Evolutionary conservation across 2,113 vertebrate species (phyloP), one percentile per base, ranked within the genome.

Genomic region (Helogale parvula): DNA sequence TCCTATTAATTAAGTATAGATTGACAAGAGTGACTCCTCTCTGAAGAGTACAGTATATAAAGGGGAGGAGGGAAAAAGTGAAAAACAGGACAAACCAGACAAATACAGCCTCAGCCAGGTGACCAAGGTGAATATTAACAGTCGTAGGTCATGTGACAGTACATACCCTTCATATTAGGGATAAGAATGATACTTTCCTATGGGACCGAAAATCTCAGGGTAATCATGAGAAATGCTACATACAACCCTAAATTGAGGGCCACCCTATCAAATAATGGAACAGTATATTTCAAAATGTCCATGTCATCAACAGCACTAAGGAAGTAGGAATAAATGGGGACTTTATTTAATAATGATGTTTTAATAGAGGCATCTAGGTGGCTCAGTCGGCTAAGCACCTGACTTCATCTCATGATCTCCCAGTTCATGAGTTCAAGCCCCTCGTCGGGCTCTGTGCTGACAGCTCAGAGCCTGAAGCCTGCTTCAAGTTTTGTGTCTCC

Each of bases 1-100:
- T 2, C 29, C 12, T 29, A 27, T 2, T 14, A 15, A 57, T 2
- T 25, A n/a, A n/a, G 14, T 11, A 1, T 15, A 21, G 31, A 3
- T 16, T 41, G 19, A 83, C 4, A 25, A 17, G 0, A 45, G 33
- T 5, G n/a, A 80, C 25, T 25, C 33, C 29, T 25, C 54, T 63
- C 11, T 71, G 13, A 25, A 10, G 2, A 41, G 14, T 6, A 13
- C 29, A 33, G 50, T 2, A 16, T 27, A 14, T 1, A 89, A n/a
- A 69, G 33, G 0, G 17, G 31, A 10, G 66, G 10, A 14, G 7
- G 1, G 5, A 5, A 19, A 9, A 2, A 65, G 9, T 2, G 6
- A 31, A 5, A 33, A 16, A 1, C 0, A 25, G 8, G 21, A n/a
- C 47, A 33, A 33, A 29, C 3, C 7, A 23, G 57, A 38, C 3